Base-by-base conservation (phyloP, 2,888 invertebrate species). In the Cactoblastis cactorum region DNA sequence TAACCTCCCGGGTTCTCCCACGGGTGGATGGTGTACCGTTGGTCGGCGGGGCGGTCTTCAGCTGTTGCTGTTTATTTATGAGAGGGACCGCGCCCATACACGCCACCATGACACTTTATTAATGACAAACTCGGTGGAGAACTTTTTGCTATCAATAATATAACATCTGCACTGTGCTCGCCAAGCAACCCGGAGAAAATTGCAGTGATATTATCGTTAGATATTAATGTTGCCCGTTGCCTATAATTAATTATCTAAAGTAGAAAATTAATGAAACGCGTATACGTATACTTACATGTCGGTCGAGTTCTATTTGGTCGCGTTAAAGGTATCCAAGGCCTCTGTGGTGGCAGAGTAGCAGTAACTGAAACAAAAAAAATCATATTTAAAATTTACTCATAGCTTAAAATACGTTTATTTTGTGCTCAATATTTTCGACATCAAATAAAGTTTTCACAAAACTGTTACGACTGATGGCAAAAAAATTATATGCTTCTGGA, bases 261-360 rank as follows among this genome's bases (percentile, higher is more conserved):
- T 52, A 52, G 55, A 55, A n/a, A 43, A 28, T 34, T 28, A 49
- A 39, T 15, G 34, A 54, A 47, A 37, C n/a, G 15, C n/a, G 15
- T 47, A 51, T 74, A 94, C n/a, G 15, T 47, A 51, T 74, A 94
- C 95, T 95, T 92, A 97, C 97, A 97, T 78, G 96, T 94, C 66
- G 97, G 96, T 87, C 96, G 93, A 76, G 94, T 93, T 85, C 95
- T 93, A 81, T 96, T 95, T 58, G 97, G 97, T 84, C 96, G 93
- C 55, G 96, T 95, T 72, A 97, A 91, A 57, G 96, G 96, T 79
- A 98, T 95, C 98, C 98, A 98, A 76, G 97, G 97, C 86, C 98
- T 92, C 83, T 96, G 96, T 63, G 98, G 97, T 66, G 98, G 98
- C 80, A 94, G 92, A 64, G 95, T 94, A 71, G 95, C 95, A 73